Conservation (phyloP, 2,888 invertebrate genomes). For the Esperia sulphurella region DNA sequence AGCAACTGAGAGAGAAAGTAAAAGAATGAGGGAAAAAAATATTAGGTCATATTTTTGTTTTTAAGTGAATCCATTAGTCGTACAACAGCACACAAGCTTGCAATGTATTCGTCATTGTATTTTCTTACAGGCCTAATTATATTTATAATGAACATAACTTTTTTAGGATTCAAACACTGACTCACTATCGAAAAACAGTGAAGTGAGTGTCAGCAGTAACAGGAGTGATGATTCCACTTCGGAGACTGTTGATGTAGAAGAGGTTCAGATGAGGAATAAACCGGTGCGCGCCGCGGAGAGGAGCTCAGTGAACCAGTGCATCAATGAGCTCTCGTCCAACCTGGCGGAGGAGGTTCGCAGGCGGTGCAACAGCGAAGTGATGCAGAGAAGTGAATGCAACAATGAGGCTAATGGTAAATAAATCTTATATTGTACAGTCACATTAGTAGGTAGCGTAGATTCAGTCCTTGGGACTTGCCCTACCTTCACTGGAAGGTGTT, state of each 20-base stretch:
- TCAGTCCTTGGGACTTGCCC: too few relatives aligned
- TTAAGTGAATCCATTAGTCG: too few relatives aligned
- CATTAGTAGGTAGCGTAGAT: too few relatives aligned
- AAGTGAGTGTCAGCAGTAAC: constrained; percentile 49
- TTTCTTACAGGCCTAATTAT: too few relatives aligned
- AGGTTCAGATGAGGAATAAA: constrained; percentile 63
- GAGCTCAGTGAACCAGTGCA: constrained; percentile 82
- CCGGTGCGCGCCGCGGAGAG: constrained; percentile 57
- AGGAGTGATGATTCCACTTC: constrained; percentile 57
- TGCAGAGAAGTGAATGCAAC: constrained; percentile 61
- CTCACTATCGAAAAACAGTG: constrained; percentile 63
- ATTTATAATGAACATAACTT: too few relatives aligned
- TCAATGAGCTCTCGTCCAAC: constrained; percentile 84
- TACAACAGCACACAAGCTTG: too few relatives aligned
- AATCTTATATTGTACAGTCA: not conserved
- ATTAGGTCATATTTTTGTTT: too few relatives aligned
- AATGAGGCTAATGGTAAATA: constrained; percentile 54
- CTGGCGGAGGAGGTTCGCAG: constrained; percentile 63
- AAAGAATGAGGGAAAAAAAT: too few relatives aligned
- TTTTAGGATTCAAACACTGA: constrained; percentile 59
- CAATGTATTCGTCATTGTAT: too few relatives aligned
- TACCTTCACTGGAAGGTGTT: too few relatives aligned
- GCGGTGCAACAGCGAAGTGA: constrained; percentile 74
- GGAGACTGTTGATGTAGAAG: constrained; percentile 53
- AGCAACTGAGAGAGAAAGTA: too few relatives aligned